Conservation (phyloP, 2,888 invertebrate genomes). For the Phengaris alcon region DNA sequence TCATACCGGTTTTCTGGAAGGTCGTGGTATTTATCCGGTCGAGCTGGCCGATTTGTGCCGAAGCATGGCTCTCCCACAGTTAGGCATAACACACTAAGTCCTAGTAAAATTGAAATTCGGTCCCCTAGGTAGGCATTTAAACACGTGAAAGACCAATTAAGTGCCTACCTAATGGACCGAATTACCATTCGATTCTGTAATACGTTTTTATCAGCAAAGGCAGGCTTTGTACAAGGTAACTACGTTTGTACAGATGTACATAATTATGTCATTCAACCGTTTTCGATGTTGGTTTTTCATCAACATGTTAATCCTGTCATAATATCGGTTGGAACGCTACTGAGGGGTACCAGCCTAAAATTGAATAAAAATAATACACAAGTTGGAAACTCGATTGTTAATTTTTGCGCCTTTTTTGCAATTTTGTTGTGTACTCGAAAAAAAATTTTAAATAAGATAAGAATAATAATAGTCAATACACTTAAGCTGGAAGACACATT, state of each 20-base stretch:
- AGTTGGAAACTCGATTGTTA: conserved; percentile 60
- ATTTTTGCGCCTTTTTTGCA: conserved; percentile 45
- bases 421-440: neutral
- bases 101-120: neutral
- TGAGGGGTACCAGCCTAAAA: conserved; percentile 69
- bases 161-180: too few species aligned
- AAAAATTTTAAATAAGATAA: neutral
- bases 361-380: conserved; percentile 76
- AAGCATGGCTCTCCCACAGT: too few species aligned
- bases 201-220: neutral
- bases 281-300: conserved; percentile 73
- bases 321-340: conserved; percentile 68
- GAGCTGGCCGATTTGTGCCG: too few species aligned
- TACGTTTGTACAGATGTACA: conserved; percentile 30
- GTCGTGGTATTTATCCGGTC: too few species aligned
- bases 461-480: too few species aligned
- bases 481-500: neutral
- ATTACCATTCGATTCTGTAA: neutral
- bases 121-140: neutral
- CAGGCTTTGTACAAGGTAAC: neutral
- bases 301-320: conserved; percentile 77
- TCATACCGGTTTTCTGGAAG: too few species aligned
- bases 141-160: neutral
- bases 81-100: too few species aligned
- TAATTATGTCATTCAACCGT: conserved; percentile 35